Conservation (phyloP, 1,140 invertebrate species). For the Orchestia grillus region DNA sequence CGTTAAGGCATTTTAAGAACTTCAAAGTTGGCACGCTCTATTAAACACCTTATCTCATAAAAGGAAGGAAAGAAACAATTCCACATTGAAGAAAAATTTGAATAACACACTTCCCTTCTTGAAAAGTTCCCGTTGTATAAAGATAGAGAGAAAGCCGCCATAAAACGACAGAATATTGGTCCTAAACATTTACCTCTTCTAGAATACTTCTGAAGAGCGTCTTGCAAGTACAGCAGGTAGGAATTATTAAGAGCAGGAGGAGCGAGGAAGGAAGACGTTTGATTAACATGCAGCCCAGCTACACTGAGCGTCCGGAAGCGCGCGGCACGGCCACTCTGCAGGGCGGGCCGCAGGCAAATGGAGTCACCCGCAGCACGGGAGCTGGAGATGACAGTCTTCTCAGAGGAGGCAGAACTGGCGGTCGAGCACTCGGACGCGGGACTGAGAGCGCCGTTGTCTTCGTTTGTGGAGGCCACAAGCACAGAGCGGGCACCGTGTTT, state of each 20-base stretch:
- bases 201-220: constrained; percentile 20
- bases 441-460: background rate
- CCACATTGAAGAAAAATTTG: too few species aligned
- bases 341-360: background rate
- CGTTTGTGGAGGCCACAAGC: background rate
- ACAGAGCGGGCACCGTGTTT: background rate
- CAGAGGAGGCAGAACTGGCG: background rate
- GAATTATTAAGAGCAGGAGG: constrained; percentile 4
- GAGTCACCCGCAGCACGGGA: background rate
- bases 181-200: background rate
- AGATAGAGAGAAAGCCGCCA: background rate
- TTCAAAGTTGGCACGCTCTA: too few species aligned
- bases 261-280: constrained; percentile 9
- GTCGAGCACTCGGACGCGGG: background rate
- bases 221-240: background rate
- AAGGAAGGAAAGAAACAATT: too few species aligned
- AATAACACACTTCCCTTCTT: background rate
- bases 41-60: too few species aligned
- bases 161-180: background rate
- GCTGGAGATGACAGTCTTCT: constrained; percentile 26
- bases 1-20: too few species aligned
- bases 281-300: too few species aligned
- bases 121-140: background rate
- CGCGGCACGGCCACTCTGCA: background rate
- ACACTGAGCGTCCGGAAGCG: background rate